Percentiles rank a stretch among this genome's conserved stretches.
Evolutionary conservation across 2,113 vertebrate genomes (phyloP).

Genomic region (Oplegnathus fasciatus): DNA sequence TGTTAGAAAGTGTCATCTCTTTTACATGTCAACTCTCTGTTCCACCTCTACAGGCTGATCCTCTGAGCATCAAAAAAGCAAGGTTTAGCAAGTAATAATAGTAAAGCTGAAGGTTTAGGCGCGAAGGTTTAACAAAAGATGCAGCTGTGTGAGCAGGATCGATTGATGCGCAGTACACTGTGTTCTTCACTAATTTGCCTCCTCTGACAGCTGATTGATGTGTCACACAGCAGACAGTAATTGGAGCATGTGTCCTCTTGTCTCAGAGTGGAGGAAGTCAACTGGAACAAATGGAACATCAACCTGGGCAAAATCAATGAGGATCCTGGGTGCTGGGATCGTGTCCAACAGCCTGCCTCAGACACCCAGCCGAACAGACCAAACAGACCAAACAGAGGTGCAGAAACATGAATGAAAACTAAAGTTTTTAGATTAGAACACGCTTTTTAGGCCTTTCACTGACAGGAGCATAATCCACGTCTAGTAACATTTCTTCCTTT

Average conservation of each 20-base stretch:
- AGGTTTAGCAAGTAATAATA: background rate
- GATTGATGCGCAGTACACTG: constrained; percentile 19
- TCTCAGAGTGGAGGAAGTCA: constrained; percentile 94
- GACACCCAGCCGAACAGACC: background rate
- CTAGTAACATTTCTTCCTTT: constrained; percentile 10
- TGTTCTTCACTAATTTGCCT: constrained; percentile 52
- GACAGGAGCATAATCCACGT: background rate
- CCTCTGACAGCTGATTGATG: constrained; percentile 67
- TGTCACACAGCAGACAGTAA: constrained; percentile 64
- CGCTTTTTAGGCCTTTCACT: background rate
- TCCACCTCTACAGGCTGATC: background rate
- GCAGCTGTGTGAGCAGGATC: constrained; percentile 46
- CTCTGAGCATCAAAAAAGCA: background rate
- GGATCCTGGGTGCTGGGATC: constrained; percentile 89
- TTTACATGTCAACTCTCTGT: background rate
- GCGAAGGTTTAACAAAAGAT: constrained; percentile 23
- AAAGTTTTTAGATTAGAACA: background rate
- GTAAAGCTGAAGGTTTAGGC: constrained; percentile 20
- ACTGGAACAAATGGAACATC: constrained; percentile 98
- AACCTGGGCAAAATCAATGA: constrained; percentile 94
- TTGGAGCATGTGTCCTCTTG: constrained; percentile 72
- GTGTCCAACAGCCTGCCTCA: background rate
- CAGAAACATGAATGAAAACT: background rate
- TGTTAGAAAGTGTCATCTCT: background rate
- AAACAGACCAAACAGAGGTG: constrained; percentile 49